These are phyloP conservation scores for Cecidostiba fungosa DNA, from an alignment of 2,888 invertebrate genomes.

Conservation along the genomic window DNA sequence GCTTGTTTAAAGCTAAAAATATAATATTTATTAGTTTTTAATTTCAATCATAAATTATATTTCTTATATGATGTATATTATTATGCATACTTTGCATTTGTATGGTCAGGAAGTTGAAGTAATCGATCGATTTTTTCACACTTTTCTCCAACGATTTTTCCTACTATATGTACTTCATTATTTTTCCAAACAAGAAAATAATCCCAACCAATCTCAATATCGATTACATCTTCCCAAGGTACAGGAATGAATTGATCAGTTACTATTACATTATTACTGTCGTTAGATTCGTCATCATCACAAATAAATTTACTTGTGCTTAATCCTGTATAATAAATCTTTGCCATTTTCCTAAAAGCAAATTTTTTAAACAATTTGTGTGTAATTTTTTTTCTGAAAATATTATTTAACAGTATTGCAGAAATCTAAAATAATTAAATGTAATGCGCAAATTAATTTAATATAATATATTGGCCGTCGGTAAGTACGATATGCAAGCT, in stretches of 20 bases:
- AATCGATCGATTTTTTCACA: constrained; percentile 50
- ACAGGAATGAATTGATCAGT: constrained; percentile 70
- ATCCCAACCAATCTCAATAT: constrained; percentile 77
- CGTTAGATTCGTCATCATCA: constrained; percentile 24
- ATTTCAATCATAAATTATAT: neutral
- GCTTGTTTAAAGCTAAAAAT: constrained; percentile 70
- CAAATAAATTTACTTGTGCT: constrained; percentile 66
- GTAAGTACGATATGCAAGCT: neutral
- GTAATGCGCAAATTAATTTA: neutral
- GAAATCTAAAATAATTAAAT: neutral
- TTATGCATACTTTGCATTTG: constrained; percentile 55
- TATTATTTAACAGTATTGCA: neutral
- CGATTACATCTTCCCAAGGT: constrained; percentile 67
- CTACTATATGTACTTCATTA: constrained; percentile 71
- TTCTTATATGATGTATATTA: neutral
- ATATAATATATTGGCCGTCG: neutral
- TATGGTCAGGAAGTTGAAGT: constrained; percentile 70
- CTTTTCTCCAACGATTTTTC: constrained; percentile 61
- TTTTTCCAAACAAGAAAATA: constrained; percentile 75
- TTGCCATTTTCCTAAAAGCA: constrained; percentile 55
- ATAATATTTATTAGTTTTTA: neutral
- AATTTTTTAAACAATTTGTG: too few relatives aligned
- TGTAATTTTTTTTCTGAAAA: neutral
- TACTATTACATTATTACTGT: constrained; percentile 42
- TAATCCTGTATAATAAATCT: constrained; percentile 71